Percentiles rank a stretch among this genome's conserved stretches.
Conservation (phyloP, 2,113 vertebrate genomes). For the Platysteira castanea region DNA sequence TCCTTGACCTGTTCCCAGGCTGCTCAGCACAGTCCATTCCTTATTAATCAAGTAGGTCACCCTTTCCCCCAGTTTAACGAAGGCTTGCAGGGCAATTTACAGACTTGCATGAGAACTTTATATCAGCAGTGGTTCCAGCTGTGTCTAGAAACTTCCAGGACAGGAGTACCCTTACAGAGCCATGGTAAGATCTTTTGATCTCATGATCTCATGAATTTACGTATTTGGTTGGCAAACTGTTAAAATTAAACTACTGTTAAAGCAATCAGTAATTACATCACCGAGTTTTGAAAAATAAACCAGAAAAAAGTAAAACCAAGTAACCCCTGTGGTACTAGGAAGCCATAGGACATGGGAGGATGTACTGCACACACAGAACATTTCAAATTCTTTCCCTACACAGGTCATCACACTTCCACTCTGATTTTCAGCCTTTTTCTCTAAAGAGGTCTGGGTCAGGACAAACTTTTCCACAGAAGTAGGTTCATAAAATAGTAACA, state of each 20-base stretch:
- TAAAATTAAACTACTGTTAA: background rate
- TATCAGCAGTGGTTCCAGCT: background rate
- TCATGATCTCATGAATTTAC: background rate
- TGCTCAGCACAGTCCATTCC: background rate
- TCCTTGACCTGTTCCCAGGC: background rate
- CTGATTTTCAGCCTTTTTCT: background rate
- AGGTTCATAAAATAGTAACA: background rate
- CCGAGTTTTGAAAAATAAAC: background rate
- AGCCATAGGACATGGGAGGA: fast-evolving
- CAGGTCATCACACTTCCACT: background rate
- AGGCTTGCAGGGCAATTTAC: background rate
- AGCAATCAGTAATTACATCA: background rate
- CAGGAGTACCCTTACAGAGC: background rate
- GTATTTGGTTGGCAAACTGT: background rate
- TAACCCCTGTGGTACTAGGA: background rate
- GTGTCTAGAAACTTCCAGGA: background rate
- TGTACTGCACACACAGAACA: background rate
- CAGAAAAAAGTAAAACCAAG: background rate
- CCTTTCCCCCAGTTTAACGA: background rate
- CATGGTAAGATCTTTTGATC: background rate
- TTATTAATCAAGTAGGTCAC: background rate
- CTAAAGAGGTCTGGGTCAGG: background rate
- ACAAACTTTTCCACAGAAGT: background rate
- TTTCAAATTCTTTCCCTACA: background rate
- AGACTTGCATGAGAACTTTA: background rate